Base-by-base conservation (phyloP, 2,113 vertebrate species). In the Sceloporus tristichus region DNA sequence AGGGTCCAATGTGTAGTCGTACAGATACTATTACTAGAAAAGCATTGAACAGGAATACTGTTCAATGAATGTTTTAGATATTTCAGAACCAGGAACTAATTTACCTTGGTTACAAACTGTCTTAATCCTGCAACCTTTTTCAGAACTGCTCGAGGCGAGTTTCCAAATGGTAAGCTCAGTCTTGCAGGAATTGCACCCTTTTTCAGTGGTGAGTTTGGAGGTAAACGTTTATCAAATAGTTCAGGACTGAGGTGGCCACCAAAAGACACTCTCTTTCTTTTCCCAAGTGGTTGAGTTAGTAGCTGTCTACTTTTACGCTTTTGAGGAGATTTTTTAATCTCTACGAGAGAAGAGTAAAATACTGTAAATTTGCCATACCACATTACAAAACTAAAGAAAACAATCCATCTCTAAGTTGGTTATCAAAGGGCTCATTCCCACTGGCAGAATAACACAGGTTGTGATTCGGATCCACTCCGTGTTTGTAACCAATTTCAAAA, bases 211-310 rank as follows among this genome's bases (percentile, higher is more conserved):
- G 98, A 98, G 93, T 98, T 94, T 25, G 98, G 97, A 84, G 98
- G 98, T 62, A 99, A 91, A 10, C 95, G 95, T 89, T 98, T 98
- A 92, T 99, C 98, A 94, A 98, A 99, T 25, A 99, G 92, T 90
- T 99, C 98, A 11, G 98, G 98, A 81, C 96, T 97, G 38, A 99
- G 92, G 0, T 97, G 95, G 16, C 96, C 96, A 83, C 98, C 98
- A 92, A 99, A 99, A 8, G 98, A 99, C 73, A 99, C 98, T 0
- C 97, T 97, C 78, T 98, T 99, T 68, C 90, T 98, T 92, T 98
- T 98, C 11, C 92, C 79, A 27, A 82, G 23, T 23, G 93, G 65
- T 2, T 88, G 81, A 6, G 90, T 86, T 5, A 94, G 5, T 0
- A 71, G 90, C 40, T 97, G 94, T 53, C 19, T 91, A 73, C 95